Base-by-base conservation (phyloP, 2,113 vertebrate genomes). In the Ailuropoda melanoleuca region DNA sequence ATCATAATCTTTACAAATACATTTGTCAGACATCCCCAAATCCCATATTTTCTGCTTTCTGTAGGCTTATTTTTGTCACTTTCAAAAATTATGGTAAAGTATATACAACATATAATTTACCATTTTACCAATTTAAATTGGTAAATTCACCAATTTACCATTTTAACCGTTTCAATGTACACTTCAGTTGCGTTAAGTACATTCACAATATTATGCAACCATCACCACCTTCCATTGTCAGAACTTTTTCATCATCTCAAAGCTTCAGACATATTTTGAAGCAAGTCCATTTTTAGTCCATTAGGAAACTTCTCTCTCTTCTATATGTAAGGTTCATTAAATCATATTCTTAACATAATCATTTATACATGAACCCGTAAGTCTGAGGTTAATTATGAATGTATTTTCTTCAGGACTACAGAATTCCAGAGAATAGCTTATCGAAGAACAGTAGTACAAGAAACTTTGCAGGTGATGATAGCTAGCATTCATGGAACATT, bases 1-100 rank as follows among this genome's bases (percentile, higher is more conserved):
- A 58, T 70, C 53, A 91, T 82, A 90, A 81, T 80, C 75, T 88
- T 95, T 85, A 95, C 94, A 97, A 93, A 19, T 29, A 66, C 8
- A 94, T 81, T 96, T 88, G 43, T 91, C 70, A 89, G 58, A 29
- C 92, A 92, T 72, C 58, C 29, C 26, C n/a, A 89, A 81, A 90
- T 39, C 58, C 31, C 1, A 2, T 48, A 37, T 50, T 78, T 90
- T 88, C 64, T 86, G 3, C 39, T 66, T 88, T 90, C 39, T 62
- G 91, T 80, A 87, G 9, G 21, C 0, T 53, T 95, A 29, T 10
- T 31, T 70, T 70, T 56, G 34, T 60, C 34, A 75, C 60, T 6
- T 85, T 74, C 15, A 74, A 58, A 72, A 58, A 53, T 37, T 21
- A 12, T 37, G 34, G 48, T 90, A 64, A 89, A 55, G 77, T 46